A percentile compares a stretch with the other conserved stretches of the same genome.
Evolutionary conservation across 2,888 invertebrate species (phyloP).

Genomic region (Sympetrum striolatum): DNA sequence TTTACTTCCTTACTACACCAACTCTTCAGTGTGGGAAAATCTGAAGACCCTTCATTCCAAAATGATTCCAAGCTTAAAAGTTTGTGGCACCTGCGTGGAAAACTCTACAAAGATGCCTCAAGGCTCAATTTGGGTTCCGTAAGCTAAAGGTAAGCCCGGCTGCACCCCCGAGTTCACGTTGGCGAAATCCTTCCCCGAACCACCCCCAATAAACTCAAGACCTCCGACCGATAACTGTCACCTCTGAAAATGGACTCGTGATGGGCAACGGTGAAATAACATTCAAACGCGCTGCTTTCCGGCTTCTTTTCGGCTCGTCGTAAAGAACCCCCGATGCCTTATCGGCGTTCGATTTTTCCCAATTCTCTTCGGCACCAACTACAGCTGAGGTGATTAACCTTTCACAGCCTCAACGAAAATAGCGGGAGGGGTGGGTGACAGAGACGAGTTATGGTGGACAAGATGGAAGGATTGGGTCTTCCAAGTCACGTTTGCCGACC

Average conservation of each 20-base stretch:
- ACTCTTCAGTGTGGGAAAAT: too few relatives aligned
- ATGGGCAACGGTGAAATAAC: background rate
- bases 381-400: conserved; percentile 9
- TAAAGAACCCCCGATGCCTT: background rate
- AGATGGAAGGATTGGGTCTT: background rate
- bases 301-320: background rate
- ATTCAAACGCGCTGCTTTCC: background rate
- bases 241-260: background rate
- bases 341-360: background rate
- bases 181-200: too few relatives aligned
- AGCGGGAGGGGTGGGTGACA: background rate
- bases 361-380: background rate
- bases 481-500: background rate
- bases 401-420: background rate
- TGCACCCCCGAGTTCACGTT: too few relatives aligned
- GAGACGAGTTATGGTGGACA: background rate
- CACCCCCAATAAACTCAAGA: too few relatives aligned
- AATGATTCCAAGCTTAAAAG: too few relatives aligned
- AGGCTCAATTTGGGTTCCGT: too few relatives aligned
- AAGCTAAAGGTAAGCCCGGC: too few relatives aligned
- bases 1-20: too few relatives aligned
- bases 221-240: background rate
- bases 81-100: too few relatives aligned
- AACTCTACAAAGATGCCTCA: too few relatives aligned
- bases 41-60: too few relatives aligned